phyloP scores from a whole-genome alignment of 1,140 invertebrate species.

The Macrobrachium rosenbergii region DNA sequence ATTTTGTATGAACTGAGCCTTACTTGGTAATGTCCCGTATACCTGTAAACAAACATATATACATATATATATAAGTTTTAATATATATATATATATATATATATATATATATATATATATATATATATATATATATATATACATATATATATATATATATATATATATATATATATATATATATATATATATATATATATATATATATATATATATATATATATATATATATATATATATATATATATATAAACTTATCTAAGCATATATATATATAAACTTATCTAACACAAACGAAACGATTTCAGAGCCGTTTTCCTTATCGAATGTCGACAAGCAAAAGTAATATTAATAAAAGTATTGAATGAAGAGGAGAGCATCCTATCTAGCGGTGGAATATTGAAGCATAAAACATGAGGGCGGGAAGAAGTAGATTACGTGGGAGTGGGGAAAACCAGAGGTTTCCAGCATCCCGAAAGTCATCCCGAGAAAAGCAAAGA shows the following conservation, averaged over 20 bases:
- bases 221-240: slow-evolving; percentile 17
- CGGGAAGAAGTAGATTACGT: no score
- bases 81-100: slow-evolving; percentile 13
- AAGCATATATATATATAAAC: neutral
- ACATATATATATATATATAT: slow-evolving; percentile 15
- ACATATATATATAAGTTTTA: neutral
- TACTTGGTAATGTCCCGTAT: no score
- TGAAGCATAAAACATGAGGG: no score
- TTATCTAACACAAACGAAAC: neutral
- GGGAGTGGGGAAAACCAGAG: no score
- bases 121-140: slow-evolving; percentile 2
- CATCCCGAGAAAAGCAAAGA: no score
- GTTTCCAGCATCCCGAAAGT: no score
- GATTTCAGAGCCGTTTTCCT: no score
- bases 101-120: neutral
- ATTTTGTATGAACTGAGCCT: no score
- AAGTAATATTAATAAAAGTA: no score
- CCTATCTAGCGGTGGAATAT: no score
- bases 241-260: neutral
- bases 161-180: slow-evolving; percentile 11
- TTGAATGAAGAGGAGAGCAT: no score
- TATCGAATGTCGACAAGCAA: no score
- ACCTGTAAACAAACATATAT: neutral
- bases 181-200: slow-evolving; percentile 23
- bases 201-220: slow-evolving; percentile 24